Evolutionary conservation across 2,113 vertebrate genomes (phyloP).

Genomic region (Trogon melanurus): DNA sequence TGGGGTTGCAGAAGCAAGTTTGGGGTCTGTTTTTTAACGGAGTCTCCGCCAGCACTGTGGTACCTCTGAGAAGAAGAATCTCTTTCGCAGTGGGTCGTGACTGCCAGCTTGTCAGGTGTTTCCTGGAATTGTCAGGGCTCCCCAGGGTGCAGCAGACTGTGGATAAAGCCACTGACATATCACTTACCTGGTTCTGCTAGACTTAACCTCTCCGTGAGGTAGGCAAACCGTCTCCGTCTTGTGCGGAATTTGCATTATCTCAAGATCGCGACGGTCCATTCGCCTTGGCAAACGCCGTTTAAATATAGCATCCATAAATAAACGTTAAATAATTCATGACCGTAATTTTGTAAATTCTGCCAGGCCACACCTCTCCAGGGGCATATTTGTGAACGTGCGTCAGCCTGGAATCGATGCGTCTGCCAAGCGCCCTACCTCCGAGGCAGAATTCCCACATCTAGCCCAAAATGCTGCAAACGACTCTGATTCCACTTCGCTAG

Average conservation of each 20-base stretch:
- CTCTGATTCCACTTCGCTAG: slow-evolving; percentile 81
- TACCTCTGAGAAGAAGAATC: not conserved
- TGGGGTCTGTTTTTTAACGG: not conserved
- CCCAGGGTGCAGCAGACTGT: not conserved
- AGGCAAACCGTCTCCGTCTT: slow-evolving; percentile 34
- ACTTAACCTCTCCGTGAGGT: slow-evolving; percentile 56
- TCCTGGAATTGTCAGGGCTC: slow-evolving; percentile 10
- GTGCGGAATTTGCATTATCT: slow-evolving; percentile 76
- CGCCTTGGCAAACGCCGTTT: slow-evolving; percentile 76
- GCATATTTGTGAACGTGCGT: slow-evolving; percentile 86
- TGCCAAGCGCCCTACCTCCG: slow-evolving; percentile 80
- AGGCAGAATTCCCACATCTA: slow-evolving; percentile 85
- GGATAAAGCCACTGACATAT: slow-evolving; percentile 47
- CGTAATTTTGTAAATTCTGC: slow-evolving; percentile 86
- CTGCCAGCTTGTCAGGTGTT: slow-evolving; percentile 35
- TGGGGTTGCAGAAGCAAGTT: not conserved
- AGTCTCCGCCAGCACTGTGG: not conserved
- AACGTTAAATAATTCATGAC: slow-evolving; percentile 95
- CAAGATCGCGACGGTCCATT: slow-evolving; percentile 76
- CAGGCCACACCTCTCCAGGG: slow-evolving; percentile 86
- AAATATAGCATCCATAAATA: slow-evolving; percentile 87
- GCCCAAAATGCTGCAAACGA: slow-evolving; percentile 83
- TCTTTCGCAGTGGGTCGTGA: not conserved
- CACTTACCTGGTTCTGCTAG: slow-evolving; percentile 54
- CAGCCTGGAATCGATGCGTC: slow-evolving; percentile 86